Conservation (phyloP, 2,113 vertebrate species). For the Bos taurus region ARS-UCD2.0 NC_037357.1:5884501-5885000, state of each 20-base stretch:
- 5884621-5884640: constrained; percentile 26
- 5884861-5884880: neutral
- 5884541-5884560: neutral
- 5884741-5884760: neutral
- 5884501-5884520: neutral
- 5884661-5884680: constrained; percentile 25
- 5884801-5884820: neutral
- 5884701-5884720: constrained; percentile 38
- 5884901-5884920: neutral
- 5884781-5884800: neutral
- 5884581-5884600: constrained; percentile 11
- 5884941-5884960: neutral
- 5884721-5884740: constrained; percentile 27
- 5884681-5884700: constrained; percentile 33
- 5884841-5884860: neutral
- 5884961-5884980: neutral
- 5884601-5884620: neutral
- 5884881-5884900: neutral
- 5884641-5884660: constrained; percentile 25
- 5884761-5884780: constrained; percentile 19
- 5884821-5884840: neutral
- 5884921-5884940: neutral
- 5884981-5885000: neutral
- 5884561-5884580: neutral
- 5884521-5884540: neutral